These are phyloP conservation scores for Neoitamus cyanurus DNA, from an alignment of 2,888 invertebrate genomes.

Conservation along the genomic window DNA sequence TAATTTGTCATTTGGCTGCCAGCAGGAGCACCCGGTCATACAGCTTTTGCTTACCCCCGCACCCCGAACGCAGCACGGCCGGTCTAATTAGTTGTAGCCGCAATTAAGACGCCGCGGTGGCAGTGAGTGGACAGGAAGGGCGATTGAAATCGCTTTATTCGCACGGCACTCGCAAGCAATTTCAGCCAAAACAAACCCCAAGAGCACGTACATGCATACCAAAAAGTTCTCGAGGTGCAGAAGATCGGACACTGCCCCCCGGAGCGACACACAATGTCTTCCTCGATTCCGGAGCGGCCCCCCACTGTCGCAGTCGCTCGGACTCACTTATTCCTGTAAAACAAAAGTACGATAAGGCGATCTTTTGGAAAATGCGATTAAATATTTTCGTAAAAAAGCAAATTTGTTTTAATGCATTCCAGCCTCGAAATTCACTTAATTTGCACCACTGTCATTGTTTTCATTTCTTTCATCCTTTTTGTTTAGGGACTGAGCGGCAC, in stretches of 20 bases:
- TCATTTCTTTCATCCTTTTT: background rate
- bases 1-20: constrained; percentile 7
- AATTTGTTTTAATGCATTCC: constrained; percentile 5
- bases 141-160: background rate
- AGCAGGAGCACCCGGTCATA: background rate
- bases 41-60: background rate
- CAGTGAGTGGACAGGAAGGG: background rate
- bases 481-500: background rate
- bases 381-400: constrained; percentile 5
- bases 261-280: background rate
- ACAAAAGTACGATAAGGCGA: background rate
- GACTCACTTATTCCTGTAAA: background rate
- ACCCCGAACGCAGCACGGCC: no score
- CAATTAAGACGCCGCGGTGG: background rate
- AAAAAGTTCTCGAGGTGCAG: background rate
- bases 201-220: background rate
- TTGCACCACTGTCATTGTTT: background rate
- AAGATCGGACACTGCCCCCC: background rate
- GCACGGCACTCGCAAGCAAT: background rate
- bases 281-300: background rate
- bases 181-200: background rate
- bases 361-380: background rate
- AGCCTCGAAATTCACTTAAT: background rate
- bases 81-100: background rate
- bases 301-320: background rate